Base-by-base conservation (phyloP, 2,888 invertebrate species). In the Macrostomum cliftonense region DNA sequence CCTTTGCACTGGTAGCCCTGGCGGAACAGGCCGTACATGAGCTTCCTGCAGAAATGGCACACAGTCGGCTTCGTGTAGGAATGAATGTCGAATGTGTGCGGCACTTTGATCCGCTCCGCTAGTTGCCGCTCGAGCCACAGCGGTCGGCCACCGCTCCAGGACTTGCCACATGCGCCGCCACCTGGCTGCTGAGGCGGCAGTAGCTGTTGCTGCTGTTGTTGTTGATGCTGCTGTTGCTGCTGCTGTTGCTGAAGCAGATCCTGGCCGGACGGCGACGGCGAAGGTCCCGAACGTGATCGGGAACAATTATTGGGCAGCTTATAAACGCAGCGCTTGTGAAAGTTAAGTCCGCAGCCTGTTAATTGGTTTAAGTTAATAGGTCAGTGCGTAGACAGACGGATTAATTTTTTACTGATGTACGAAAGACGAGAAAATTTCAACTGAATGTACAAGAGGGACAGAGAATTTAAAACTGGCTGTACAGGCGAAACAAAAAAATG, bases 231-330 rank as follows among this genome's bases (percentile, higher is more conserved):
- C 13, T 13, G 44, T 17, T 12, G 28, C 28, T 17, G 20, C 37
- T 21, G 48, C 9, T 20, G 28, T 43, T 16, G 38, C 11, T 19
- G 28, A 20, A 13, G 40, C 36, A 45, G 37, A 28, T 28, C 28
- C 28, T 28, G 28, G 28, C 28, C 28, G 9, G 28, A 28, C 28
- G 28, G 28, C 5, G 28, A 28, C 28, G 28, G 28, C 28, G 28
- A 28, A 9, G 28, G 28, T 28, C 28, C 28, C 28, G 28, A 28
- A 9, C 28, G 28, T 7, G 73, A 71, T 52, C 75, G 73, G 50
- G 80, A 79, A 74, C 97, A 97, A 75, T 97, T 93, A 68, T 93
- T 91, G 45, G 95, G 95, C 56, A 97, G 86, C 74, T 91, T 93
- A 56, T 89, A 85, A 43, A 75, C 76, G 65, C 77, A 97, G 45